Percentiles rank a stretch among this genome's conserved stretches.
phyloP scores from a whole-genome alignment of 35 echinoderm and acorn worm genomes.

The Ptychodera flava region DNA sequence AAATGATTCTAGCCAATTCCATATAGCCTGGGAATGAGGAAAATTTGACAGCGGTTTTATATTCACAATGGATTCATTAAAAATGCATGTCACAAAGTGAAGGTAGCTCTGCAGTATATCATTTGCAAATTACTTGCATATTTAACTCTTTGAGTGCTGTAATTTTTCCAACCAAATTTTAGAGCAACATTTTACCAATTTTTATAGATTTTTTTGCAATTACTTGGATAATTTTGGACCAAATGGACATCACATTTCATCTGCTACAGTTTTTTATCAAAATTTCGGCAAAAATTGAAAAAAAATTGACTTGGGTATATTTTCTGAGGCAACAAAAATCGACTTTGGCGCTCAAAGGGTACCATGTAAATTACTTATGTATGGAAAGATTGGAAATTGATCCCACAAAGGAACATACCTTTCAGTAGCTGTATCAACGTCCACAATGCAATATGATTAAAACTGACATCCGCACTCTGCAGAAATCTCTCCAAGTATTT shows the following conservation, averaged over 20 bases:
- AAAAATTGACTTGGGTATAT: neutral
- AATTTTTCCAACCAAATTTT: too few relatives aligned
- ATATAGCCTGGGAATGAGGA: too few relatives aligned
- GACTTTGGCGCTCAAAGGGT: too few relatives aligned
- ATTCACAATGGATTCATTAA: too few relatives aligned
- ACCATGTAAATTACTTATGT: neutral
- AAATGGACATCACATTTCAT: neutral
- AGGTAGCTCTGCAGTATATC: too few relatives aligned
- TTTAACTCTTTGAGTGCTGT: too few relatives aligned
- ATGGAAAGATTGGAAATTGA: neutral
- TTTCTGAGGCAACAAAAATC: neutral
- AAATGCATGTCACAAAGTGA: too few relatives aligned
- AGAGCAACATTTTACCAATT: too few relatives aligned
- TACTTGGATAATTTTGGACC: neutral
- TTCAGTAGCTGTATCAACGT: slow-evolving; percentile 77
- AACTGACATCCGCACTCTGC: slow-evolving; percentile 39
- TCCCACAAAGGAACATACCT: slow-evolving; percentile 29
- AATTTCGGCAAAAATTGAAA: neutral
- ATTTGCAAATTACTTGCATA: too few relatives aligned
- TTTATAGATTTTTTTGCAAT: too few relatives aligned
- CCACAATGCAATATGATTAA: slow-evolving; percentile 86
- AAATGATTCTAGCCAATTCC: too few relatives aligned
- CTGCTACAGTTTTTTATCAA: neutral
- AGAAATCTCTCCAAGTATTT: slow-evolving; percentile 66
- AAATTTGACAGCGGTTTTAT: too few relatives aligned